Conservation (phyloP, 2,113 vertebrate species). For the Vireo altiloquus region DNA sequence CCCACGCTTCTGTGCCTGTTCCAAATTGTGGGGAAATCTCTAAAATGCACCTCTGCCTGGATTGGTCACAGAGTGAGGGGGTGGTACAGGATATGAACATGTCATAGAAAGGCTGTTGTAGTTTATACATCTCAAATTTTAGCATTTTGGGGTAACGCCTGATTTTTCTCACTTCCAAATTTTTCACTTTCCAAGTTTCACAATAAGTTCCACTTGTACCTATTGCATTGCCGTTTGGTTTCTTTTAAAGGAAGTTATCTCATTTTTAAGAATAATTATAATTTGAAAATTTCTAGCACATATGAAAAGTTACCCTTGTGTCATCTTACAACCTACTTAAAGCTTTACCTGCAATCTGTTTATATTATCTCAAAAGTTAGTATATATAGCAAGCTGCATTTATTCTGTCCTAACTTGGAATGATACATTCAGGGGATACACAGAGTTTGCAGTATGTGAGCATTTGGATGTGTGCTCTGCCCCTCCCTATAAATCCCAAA, state of each 20-base stretch:
- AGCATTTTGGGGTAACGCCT: not conserved
- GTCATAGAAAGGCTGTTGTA: not conserved
- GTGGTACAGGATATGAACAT: not conserved
- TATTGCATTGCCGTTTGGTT: not conserved
- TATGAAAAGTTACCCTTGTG: not conserved
- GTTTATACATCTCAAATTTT: not conserved
- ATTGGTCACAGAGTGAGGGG: not conserved
- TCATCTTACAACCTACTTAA: not conserved
- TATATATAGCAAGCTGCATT: not conserved
- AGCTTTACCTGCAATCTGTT: not conserved
- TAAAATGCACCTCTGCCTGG: not conserved
- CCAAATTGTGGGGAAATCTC: not conserved
- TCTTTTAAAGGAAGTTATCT: not conserved
- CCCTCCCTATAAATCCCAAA: not conserved
- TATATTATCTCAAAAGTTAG: not conserved
- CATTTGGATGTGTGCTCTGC: not conserved
- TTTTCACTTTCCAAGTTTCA: not conserved
- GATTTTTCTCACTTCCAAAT: not conserved
- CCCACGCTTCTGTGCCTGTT: rapidly evolving
- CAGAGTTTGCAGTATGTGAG: not conserved
- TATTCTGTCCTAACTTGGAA: not conserved
- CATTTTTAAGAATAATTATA: not conserved
- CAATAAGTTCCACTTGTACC: not conserved
- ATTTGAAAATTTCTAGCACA: not conserved
- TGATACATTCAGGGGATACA: not conserved